Conservation (phyloP, 64 coral and sea anemone genomes). For the Dendrophyllia cribrosa region DNA sequence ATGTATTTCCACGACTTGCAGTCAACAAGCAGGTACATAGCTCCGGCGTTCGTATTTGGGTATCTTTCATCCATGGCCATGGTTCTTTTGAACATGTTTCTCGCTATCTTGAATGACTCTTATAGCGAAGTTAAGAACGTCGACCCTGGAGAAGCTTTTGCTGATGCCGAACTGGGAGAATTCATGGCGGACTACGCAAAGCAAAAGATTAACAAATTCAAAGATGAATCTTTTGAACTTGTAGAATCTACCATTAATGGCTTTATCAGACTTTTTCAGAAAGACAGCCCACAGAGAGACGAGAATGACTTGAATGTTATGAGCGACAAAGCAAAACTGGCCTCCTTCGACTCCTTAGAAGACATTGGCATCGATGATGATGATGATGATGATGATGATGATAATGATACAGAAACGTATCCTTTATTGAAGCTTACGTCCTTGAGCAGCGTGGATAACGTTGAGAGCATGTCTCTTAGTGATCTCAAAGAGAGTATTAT, state of each 20-base stretch:
- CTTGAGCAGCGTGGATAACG: neutral
- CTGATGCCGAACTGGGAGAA: slow-evolving; percentile 63
- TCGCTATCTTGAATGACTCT: slow-evolving; percentile 74
- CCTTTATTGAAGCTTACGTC: neutral
- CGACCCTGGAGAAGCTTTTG: slow-evolving; percentile 49
- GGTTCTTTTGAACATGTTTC: slow-evolving; percentile 80
- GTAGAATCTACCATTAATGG: neutral
- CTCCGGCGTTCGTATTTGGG: slow-evolving; percentile 55
- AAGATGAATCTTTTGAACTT: slow-evolving; percentile 44
- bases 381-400: slow-evolving; percentile 14
- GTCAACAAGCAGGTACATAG: slow-evolving; percentile 16
- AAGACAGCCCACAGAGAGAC: neutral
- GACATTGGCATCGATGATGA: too few species aligned
- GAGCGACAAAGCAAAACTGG: neutral
- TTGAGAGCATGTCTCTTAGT: neutral
- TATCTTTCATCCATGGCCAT: slow-evolving; percentile 67
- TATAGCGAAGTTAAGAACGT: slow-evolving; percentile 63
- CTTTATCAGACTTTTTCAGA: neutral
- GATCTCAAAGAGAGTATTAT: slow-evolving; percentile 19
- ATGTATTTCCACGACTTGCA: slow-evolving; percentile 63
- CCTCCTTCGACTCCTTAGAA: neutral
- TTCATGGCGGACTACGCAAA: slow-evolving; percentile 37
- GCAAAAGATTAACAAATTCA: neutral
- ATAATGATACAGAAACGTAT: neutral
- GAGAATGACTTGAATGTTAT: neutral